Percentiles rank a stretch among this genome's conserved stretches.
Conservation (phyloP, 2,888 invertebrate species). For the Agriopis aurantiaria region DNA sequence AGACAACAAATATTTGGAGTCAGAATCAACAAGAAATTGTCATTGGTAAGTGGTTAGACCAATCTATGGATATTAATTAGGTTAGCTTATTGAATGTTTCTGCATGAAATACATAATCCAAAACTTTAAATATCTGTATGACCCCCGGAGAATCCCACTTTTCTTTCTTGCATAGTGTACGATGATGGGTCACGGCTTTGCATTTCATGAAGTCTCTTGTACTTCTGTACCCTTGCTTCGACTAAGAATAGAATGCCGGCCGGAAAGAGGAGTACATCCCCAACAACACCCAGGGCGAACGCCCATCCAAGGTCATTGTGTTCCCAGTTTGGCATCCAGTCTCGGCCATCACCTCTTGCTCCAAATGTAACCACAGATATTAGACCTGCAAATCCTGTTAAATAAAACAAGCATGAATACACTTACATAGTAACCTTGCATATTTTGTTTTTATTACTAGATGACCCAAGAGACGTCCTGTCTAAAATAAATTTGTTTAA, state of each 20-base stretch:
- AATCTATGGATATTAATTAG: too few species aligned
- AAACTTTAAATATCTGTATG: constrained; percentile 90
- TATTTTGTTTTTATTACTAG: too few species aligned
- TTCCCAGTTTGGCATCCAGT: constrained; percentile 98
- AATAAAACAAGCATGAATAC: constrained; percentile 4
- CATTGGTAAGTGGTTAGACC: background rate
- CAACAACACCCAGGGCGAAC: constrained; percentile 94
- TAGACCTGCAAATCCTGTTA: constrained; percentile 91
- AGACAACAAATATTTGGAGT: too few species aligned
- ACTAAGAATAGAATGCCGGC: constrained; percentile 93
- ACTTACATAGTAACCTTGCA: background rate
- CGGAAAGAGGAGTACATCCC: constrained; percentile 91
- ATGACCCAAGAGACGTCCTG: too few species aligned
- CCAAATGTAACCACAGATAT: constrained; percentile 96
- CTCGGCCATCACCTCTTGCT: constrained; percentile 94
- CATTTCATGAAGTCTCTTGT: constrained; percentile 90
- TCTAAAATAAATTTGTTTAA: too few species aligned
- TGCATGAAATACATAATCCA: constrained; percentile 1
- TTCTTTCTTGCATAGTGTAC: constrained; percentile 89
- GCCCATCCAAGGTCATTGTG: constrained; percentile 98
- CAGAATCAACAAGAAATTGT: too few species aligned
- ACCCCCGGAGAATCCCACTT: constrained; percentile 83
- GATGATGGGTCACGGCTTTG: constrained; percentile 89
- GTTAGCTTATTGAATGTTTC: background rate
- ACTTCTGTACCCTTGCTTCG: constrained; percentile 92